Percentiles rank a stretch among this genome's conserved stretches.
Conservation (phyloP, 2,113 vertebrate genomes). For the Oncorhynchus mykiss region DNA sequence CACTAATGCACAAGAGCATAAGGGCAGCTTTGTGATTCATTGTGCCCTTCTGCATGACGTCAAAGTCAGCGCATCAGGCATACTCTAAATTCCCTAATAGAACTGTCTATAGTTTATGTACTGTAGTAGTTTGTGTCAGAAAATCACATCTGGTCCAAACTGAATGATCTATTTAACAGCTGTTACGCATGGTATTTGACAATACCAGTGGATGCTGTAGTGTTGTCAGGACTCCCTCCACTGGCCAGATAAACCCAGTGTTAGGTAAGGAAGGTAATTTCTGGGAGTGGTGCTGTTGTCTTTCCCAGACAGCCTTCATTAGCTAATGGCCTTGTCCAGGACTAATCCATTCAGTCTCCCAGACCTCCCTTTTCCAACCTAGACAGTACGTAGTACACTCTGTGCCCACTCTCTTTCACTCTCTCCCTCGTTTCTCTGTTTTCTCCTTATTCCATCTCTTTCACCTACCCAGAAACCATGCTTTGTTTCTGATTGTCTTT, state of each 20-base stretch:
- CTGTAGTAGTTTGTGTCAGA: too few relatives aligned
- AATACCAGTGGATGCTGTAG: background rate
- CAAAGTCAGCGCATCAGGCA: too few relatives aligned
- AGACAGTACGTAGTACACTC: slow-evolving; percentile 12
- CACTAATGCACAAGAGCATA: too few relatives aligned
- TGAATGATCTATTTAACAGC: background rate
- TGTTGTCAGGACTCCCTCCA: slow-evolving; percentile 2
- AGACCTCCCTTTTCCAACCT: slow-evolving; percentile 37
- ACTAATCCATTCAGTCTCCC: slow-evolving; percentile 53
- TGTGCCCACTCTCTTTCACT: slow-evolving; percentile 7
- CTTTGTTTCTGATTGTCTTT: background rate
- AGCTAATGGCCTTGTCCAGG: slow-evolving; percentile 54
- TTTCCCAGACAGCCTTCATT: slow-evolving; percentile 49
- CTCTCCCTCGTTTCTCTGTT: background rate
- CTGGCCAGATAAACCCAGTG: background rate
- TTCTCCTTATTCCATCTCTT: background rate
- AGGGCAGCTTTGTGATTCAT: too few relatives aligned
- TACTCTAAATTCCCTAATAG: background rate
- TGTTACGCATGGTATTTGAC: background rate
- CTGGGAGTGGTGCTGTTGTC: slow-evolving; percentile 19
- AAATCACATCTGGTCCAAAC: background rate
- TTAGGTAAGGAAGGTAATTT: slow-evolving; percentile 33
- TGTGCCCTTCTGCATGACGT: too few relatives aligned
- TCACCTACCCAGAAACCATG: background rate
- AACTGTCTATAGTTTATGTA: background rate